Base-by-base conservation (phyloP, 2,888 invertebrate genomes). In the Trissonchulus latispiculum region DNA sequence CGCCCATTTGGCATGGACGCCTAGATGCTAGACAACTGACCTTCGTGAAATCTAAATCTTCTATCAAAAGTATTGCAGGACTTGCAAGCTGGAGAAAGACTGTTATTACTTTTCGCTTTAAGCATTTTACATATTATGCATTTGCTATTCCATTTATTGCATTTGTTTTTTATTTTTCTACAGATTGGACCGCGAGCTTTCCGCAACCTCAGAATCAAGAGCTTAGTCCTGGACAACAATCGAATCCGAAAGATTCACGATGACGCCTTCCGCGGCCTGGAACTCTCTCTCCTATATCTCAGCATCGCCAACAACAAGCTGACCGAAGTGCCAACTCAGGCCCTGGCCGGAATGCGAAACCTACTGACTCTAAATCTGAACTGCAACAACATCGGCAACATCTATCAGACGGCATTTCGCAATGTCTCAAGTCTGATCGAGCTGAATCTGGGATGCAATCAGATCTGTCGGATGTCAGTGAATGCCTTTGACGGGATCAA, bases 271-370 rank as follows among this genome's bases (percentile, higher is more conserved):
- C 76, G 76, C 2, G 93, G 93, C 0, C 91, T 94, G 82, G 93
- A 93, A 78, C 86, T 86, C 32, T 87, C 89, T 1, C 78, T 95
- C 68, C 90, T 90, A 82, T 93, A 91, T 82, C 86, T 95, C 61
- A 93, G 93, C 83, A 86, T 95, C 72, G 84, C 84, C 89, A 77
- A 80, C 72, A 84, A 84, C 76, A 78, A 90, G 78, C 83, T 95
- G 64, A 87, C 87, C 23, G 90, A 90, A 80, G 88, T 94, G 71
- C 93, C 94, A 1, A 88, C 89, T 0, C 87, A 87, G 72, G 89
- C 91, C 59, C 84, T 94, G 23, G 72, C 66, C 23, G 72, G 72
- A 61, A 71, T 75, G 73, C 8, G 31, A 2, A 71, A 61, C 2
- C 76, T 82, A 68, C 77, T 77, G 71, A 77, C 80, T 2, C 76